Conservation (phyloP, 1,140 invertebrate species). For the Eciton burchellii region DNA sequence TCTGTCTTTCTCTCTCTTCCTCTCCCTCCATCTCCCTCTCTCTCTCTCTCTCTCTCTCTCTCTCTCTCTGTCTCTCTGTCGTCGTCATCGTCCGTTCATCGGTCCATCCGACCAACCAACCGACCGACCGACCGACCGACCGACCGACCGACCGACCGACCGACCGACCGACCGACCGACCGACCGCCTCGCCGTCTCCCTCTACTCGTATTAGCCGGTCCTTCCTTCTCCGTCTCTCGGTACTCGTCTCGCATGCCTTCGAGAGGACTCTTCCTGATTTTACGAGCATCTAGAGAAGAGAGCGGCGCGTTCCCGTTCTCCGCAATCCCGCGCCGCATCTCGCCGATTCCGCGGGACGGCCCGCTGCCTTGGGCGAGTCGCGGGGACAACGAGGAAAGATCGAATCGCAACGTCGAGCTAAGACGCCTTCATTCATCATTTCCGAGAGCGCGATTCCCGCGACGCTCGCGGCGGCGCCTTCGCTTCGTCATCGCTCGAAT, state of each 20-base stretch:
- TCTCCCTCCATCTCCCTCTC: slow-evolving; percentile 54
- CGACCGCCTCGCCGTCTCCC: slow-evolving; percentile 37
- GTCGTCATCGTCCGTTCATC: slow-evolving; percentile 37
- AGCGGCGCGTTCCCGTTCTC: slow-evolving; percentile 5
- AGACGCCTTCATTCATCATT: not conserved
- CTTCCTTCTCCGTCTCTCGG: slow-evolving; percentile 37
- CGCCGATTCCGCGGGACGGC: not conserved
- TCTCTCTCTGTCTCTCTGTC: no score
- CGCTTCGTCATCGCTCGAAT: slow-evolving; percentile 5
- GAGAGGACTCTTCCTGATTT: slow-evolving; percentile 54
- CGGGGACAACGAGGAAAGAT: not conserved
- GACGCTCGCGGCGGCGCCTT: not conserved
- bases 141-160: slow-evolving; percentile 26
- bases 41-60: slow-evolving; percentile 27
- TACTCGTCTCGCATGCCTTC: slow-evolving; percentile 28
- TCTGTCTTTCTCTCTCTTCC: slow-evolving; percentile 55
- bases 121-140: slow-evolving; percentile 25
- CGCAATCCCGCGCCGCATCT: not conserved
- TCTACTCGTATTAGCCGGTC: slow-evolving; percentile 46
- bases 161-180: slow-evolving; percentile 18
- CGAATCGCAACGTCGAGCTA: not conserved
- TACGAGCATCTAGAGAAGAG: slow-evolving; percentile 26
- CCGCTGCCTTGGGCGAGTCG: not conserved
- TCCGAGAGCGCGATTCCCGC: not conserved
- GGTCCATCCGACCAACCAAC: slow-evolving; percentile 11